Evolutionary conservation across 2,797 vertebrate genomes (phyloP).

Genomic region (Sebastes matsubarae): DNA sequence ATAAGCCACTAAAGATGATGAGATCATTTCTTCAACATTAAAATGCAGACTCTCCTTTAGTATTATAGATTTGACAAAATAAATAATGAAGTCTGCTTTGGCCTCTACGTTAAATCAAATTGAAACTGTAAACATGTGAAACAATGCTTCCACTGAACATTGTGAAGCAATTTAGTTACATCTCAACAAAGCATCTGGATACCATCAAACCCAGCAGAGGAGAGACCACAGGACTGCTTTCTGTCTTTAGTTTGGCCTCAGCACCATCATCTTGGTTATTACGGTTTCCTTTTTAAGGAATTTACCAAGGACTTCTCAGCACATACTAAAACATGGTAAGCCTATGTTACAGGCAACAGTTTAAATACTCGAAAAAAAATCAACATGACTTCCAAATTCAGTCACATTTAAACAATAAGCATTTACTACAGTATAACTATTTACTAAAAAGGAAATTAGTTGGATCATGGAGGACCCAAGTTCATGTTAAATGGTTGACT

Average conservation of each 20-base stretch:
- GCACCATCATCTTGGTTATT: background rate
- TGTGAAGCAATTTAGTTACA: slow-evolving; percentile 33
- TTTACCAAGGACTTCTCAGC: background rate
- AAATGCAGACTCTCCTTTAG: background rate
- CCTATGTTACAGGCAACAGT: background rate
- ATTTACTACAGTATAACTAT: background rate
- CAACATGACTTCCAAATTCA: too few relatives aligned
- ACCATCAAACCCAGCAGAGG: slow-evolving; percentile 6
- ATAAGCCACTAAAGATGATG: background rate
- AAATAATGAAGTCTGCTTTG: background rate
- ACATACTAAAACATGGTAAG: background rate
- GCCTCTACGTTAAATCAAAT: background rate
- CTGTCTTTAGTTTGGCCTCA: background rate
- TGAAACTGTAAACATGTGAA: background rate
- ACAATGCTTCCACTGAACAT: slow-evolving; percentile 20
- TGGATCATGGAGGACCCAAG: background rate
- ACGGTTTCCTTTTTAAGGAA: background rate
- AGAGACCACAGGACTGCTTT: background rate
- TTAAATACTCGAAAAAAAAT: background rate
- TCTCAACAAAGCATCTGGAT: slow-evolving; percentile 56
- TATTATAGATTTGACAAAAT: background rate
- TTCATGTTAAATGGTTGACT: slow-evolving; percentile 14
- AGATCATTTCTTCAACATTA: background rate
- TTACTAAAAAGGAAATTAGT: too few relatives aligned
- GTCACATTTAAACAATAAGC: background rate